Evolutionary conservation across 2,797 vertebrate species (phyloP).

Genomic region (Lagocephalus sceleratus): DNA sequence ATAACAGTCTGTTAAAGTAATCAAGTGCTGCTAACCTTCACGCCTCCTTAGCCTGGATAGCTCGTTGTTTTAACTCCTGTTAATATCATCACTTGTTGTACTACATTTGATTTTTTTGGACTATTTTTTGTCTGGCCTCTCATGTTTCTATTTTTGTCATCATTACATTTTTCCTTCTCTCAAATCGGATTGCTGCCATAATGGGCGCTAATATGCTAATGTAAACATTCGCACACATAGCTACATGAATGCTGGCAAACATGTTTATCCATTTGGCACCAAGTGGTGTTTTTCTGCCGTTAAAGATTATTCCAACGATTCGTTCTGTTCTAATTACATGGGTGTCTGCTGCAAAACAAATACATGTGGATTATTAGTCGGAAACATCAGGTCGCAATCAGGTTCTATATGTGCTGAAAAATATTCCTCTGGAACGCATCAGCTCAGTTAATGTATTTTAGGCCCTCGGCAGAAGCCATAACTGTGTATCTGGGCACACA

Average conservation of each 20-base stretch:
- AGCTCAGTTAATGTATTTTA: constrained; percentile 31
- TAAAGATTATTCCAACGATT: constrained; percentile 52
- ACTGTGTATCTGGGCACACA: constrained; percentile 31
- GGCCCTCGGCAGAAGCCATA: constrained; percentile 27
- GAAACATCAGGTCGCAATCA: constrained; percentile 17
- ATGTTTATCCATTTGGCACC: constrained; percentile 30
- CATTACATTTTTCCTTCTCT: constrained; percentile 12
- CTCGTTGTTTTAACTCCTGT: constrained; percentile 41
- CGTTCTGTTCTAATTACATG: constrained; percentile 59
- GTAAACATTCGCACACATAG: constrained; percentile 22
- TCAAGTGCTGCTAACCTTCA: constrained; percentile 63
- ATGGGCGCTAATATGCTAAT: constrained; percentile 24
- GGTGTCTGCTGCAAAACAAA: constrained; percentile 23
- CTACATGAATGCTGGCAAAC: constrained; percentile 2
- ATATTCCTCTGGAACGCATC: constrained; percentile 14
- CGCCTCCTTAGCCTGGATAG: constrained; percentile 35
- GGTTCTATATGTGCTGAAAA: constrained; percentile 20
- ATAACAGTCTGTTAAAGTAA: constrained; percentile 60
- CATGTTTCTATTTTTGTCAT: constrained; percentile 32
- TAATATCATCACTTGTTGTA: constrained; percentile 8
- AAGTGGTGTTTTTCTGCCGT: constrained; percentile 42
- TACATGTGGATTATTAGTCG: constrained; percentile 16
- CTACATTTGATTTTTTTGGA: constrained; percentile 58
- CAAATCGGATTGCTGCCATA: constrained; percentile 20
- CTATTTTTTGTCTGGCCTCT: constrained; percentile 63